Percentiles rank a stretch among this genome's conserved stretches.
phyloP scores from a whole-genome alignment of 1,140 invertebrate genomes.

The Calycopis cecrops region DNA sequence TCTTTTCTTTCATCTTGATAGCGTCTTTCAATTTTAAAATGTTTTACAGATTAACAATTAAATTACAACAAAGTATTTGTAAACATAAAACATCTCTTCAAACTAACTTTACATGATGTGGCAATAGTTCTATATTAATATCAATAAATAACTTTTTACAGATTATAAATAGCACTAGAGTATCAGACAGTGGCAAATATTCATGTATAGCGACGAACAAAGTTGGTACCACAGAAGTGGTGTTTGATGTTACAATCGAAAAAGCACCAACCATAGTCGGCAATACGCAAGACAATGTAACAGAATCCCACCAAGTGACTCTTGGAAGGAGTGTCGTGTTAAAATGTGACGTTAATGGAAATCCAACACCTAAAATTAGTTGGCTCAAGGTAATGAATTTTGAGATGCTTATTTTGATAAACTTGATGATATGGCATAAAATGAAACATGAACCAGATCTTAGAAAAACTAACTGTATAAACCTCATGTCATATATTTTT shows the following conservation, averaged over 20 bases:
- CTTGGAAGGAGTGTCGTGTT: slow-evolving; percentile 57
- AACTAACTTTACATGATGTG: too few species aligned
- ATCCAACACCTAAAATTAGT: slow-evolving; percentile 56
- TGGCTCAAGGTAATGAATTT: slow-evolving; percentile 58
- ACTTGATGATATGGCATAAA: too few species aligned
- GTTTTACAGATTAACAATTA: too few species aligned
- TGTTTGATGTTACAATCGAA: slow-evolving; percentile 48
- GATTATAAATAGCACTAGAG: slow-evolving; percentile 51
- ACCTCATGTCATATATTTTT: too few species aligned
- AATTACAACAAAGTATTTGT: too few species aligned
- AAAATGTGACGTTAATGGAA: slow-evolving; percentile 56
- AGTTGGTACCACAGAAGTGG: slow-evolving; percentile 55
- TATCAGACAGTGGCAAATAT: slow-evolving; percentile 60
- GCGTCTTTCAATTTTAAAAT: too few species aligned
- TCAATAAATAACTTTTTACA: slow-evolving; percentile 17
- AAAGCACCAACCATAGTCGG: slow-evolving; percentile 47
- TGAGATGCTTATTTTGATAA: background rate
- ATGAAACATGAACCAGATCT: too few species aligned
- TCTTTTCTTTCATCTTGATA: background rate
- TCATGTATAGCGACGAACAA: slow-evolving; percentile 64
- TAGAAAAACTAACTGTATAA: too few species aligned
- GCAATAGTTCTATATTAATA: background rate
- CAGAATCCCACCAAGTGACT: slow-evolving; percentile 42
- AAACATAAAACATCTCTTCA: too few species aligned
- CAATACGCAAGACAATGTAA: slow-evolving; percentile 32